Conservation (phyloP, 2,888 invertebrate species). For the Sipunculus nudus region DNA sequence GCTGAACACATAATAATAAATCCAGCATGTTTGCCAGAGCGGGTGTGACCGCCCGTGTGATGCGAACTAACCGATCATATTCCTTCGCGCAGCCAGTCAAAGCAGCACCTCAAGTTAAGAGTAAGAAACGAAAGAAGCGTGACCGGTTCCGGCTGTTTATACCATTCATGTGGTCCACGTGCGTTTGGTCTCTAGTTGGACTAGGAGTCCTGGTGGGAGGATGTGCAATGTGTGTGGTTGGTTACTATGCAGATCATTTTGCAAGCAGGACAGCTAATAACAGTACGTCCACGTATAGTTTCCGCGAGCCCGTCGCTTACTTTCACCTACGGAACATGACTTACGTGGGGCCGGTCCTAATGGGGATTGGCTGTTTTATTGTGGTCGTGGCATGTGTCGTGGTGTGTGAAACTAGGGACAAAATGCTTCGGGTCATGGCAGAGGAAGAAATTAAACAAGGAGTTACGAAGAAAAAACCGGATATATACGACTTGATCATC, state of each 20-base stretch:
- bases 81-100: too few species aligned
- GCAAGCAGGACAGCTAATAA: slow-evolving; percentile 12
- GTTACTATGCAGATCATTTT: slow-evolving; percentile 27
- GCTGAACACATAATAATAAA: too few species aligned
- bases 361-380: slow-evolving; percentile 98
- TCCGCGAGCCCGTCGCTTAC: background rate
- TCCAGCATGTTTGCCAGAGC: too few species aligned
- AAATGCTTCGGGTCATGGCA: slow-evolving; percentile 88
- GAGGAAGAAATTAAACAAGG: slow-evolving; percentile 13
- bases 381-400: slow-evolving; percentile 97
- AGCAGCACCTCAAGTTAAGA: too few species aligned
- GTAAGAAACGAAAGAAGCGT: slow-evolving; percentile 10
- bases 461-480: slow-evolving; percentile 37
- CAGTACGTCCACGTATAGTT: slow-evolving; percentile 5
- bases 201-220: slow-evolving; percentile 28
- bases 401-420: slow-evolving; percentile 97
- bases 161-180: slow-evolving; percentile 36
- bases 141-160: slow-evolving; percentile 27
- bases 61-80: too few species aligned
- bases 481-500: slow-evolving; percentile 50
- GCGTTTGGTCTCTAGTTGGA: slow-evolving; percentile 20
- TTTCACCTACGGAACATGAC: slow-evolving; percentile 71
- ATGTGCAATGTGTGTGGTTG: slow-evolving; percentile 29
- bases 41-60: too few species aligned
- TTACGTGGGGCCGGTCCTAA: slow-evolving; percentile 96